Evolutionary conservation across 1,140 invertebrate genomes (phyloP).

Genomic region (Tribolium madens): DNA sequence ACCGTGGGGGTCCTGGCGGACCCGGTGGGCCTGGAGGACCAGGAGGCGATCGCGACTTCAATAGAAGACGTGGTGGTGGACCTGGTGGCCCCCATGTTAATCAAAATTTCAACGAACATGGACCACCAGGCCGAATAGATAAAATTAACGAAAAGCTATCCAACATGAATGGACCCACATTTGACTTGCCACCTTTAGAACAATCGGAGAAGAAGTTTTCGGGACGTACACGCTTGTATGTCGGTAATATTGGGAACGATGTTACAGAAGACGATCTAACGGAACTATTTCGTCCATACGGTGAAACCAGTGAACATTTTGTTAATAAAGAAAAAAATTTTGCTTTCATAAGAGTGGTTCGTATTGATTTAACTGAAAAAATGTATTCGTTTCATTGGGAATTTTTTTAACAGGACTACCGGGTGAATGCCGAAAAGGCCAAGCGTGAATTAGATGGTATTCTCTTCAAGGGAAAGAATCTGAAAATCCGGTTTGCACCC

Average conservation of each 20-base stretch:
- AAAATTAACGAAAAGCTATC: constrained; percentile 71
- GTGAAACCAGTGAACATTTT: constrained; percentile 92
- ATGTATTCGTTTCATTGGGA: background rate
- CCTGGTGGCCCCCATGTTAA: background rate
- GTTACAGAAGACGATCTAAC: constrained; percentile 90
- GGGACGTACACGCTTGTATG: constrained; percentile 91
- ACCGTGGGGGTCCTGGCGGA: background rate
- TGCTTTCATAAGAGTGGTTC: constrained; percentile 85
- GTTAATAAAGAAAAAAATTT: constrained; percentile 97
- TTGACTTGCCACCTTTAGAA: constrained; percentile 73
- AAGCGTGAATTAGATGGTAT: constrained; percentile 94
- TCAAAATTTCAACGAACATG: constrained; percentile 1
- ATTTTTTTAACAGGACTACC: constrained; percentile 83
- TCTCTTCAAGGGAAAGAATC: constrained; percentile 76
- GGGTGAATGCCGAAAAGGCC: constrained; percentile 95
- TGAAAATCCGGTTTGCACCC: constrained; percentile 96
- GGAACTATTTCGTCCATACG: constrained; percentile 85
- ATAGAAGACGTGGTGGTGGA: background rate
- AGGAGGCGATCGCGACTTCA: background rate
- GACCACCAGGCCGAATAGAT: constrained; percentile 18
- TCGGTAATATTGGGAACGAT: constrained; percentile 92
- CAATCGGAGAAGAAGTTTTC: constrained; percentile 83
- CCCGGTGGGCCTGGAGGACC: background rate
- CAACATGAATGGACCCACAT: constrained; percentile 76
- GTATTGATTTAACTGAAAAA: background rate